Evolutionary conservation across 2,113 vertebrate genomes (phyloP), one percentile per base, ranked within the genome.

Genomic region (Oophaga pumilio): DNA sequence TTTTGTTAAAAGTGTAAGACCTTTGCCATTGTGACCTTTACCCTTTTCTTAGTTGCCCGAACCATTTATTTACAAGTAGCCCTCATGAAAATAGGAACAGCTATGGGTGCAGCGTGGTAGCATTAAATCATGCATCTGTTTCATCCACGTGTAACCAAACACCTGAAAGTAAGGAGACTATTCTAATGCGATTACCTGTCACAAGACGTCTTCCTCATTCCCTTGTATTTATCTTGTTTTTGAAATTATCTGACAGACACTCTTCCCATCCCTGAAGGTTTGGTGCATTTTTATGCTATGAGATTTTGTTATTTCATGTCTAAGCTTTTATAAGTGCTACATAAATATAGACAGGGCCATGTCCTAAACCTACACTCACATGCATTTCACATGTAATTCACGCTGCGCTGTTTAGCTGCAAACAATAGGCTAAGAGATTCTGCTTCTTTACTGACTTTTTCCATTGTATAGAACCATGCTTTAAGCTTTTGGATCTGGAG

Each of bases 191-290:
- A 84, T 84, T 56, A 84, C 59, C 24, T 84, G 43, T 59, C 26
- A 20, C 66, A 33, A 57, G 80, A 15, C 66, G 12, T 57, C 82
- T 84, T 84, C 66, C 82, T 84, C 68, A 74, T 84, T 74, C 82
- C 18, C 33, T 56, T 22, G 50, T 59, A 26, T n/a, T 50, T 50
- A 83, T 83, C 3, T 69, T 66, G 57, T 83, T 74, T 22, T 26
- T 74, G 18, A 73, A 56, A 28, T 24, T 81, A 50, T 82, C 81
- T 68, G 43, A 83, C 80, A 82, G 60, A 66, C 43, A 18, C 64
- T 24, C 59, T 22, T 57, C 82, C 66, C 50, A 56, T 71, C n/a
- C 64, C 66, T 71, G 14, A 57, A 84, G 64, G 49, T 71, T 28
- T 84, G n/a, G 22, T 28, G 24, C 82, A 84, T 84, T 71, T 24